phyloP scores from a whole-genome alignment of 2,113 vertebrate species.

The Ancistrus triradiatus region DNA sequence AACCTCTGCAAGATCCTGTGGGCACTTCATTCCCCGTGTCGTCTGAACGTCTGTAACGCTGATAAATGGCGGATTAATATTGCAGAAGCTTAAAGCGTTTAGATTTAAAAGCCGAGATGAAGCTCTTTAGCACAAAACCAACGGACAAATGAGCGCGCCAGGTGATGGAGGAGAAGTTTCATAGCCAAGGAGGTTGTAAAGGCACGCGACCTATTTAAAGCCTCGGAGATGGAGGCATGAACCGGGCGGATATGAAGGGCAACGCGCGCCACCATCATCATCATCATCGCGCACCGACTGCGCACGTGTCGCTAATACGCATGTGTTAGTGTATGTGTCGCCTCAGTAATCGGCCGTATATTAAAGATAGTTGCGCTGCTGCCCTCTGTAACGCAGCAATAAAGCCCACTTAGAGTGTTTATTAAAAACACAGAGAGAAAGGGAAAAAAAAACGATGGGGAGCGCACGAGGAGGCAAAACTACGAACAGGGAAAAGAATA shows the following conservation, averaged over 20 bases:
- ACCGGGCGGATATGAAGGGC: slow-evolving; percentile 12
- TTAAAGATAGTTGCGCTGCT: slow-evolving; percentile 55
- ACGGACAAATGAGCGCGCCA: slow-evolving; percentile 8
- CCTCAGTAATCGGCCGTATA: slow-evolving; percentile 56
- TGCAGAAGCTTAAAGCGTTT: slow-evolving; percentile 8
- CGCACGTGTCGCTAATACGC: slow-evolving; percentile 5
- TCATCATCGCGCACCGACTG: slow-evolving; percentile 27
- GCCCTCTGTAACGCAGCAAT: slow-evolving; percentile 57
- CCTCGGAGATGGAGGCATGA: slow-evolving; percentile 12
- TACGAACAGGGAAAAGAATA: slow-evolving; percentile 43
- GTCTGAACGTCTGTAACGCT: slow-evolving; percentile 17
- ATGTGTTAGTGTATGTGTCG: slow-evolving; percentile 15
- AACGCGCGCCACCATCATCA: too few species aligned
- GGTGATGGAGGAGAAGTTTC: slow-evolving; percentile 21
- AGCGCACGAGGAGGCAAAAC: slow-evolving; percentile 3
- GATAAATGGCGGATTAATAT: slow-evolving; percentile 33
- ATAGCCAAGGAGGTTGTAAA: slow-evolving; percentile 20
- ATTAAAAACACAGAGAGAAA: slow-evolving; percentile 50
- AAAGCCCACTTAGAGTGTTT: slow-evolving; percentile 58
- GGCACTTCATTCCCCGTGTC: neutral
- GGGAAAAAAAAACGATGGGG: slow-evolving; percentile 3
- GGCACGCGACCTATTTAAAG: slow-evolving; percentile 15
- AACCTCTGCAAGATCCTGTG: too few species aligned
- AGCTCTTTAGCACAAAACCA: neutral
- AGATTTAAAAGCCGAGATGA: slow-evolving; percentile 19